These are phyloP conservation scores for Pachymerium ferrugineum DNA, from an alignment of 2,888 invertebrate species.

Conservation along the genomic window DNA sequence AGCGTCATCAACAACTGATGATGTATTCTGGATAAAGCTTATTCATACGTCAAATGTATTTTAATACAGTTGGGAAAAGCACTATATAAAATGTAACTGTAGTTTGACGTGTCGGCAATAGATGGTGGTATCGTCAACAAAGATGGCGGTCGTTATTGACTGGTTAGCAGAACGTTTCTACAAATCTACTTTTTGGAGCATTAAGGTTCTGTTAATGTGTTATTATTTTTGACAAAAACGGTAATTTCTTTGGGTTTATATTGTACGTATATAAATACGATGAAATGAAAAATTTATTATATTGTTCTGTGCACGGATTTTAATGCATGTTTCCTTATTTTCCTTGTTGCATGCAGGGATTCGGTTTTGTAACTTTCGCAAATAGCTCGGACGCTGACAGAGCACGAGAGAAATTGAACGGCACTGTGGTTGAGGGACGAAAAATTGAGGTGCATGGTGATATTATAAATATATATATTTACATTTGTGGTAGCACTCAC, in stretches of 20 bases:
- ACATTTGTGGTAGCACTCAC: conserved; percentile 44
- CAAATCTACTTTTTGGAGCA: no score
- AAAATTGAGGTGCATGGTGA: conserved; percentile 88
- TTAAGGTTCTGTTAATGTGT: no score
- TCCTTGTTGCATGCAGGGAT: conserved; percentile 93
- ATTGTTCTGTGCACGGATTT: conserved; percentile 38
- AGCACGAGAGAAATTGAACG: conserved; percentile 99
- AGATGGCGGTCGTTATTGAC: no score
- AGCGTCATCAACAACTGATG: no score
- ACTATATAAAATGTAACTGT: no score
- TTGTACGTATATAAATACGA: neutral
- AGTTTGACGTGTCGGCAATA: no score
- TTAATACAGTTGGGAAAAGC: no score
- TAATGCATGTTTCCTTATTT: conserved; percentile 73
- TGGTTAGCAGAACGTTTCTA: no score
- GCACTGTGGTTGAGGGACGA: conserved; percentile 99
- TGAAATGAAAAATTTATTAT: conserved; percentile 23
- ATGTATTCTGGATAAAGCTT: no score
- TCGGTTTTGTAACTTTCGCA: conserved; percentile 99
- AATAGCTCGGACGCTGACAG: conserved; percentile 99
- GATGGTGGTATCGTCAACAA: no score
- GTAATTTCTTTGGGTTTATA: neutral
- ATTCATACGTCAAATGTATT: no score
- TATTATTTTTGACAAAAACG: neutral
- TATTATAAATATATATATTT: conserved; percentile 35